Evolutionary conservation across 2,113 vertebrate species (phyloP).

Genomic region (Phainopepla nitens): DNA sequence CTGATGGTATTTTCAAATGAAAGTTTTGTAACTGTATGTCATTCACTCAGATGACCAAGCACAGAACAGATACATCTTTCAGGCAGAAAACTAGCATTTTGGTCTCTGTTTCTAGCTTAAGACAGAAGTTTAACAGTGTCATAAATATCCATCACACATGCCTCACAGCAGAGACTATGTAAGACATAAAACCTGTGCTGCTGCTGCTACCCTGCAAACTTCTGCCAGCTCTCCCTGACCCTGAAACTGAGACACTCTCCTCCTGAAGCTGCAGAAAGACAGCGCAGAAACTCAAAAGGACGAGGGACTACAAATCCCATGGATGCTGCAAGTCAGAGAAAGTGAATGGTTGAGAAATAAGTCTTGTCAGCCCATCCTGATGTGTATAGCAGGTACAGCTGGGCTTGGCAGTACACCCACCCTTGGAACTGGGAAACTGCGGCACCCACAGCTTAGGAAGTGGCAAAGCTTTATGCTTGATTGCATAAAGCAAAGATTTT

Average conservation of each 20-base stretch:
- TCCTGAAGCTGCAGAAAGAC: neutral
- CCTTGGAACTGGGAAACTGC: neutral
- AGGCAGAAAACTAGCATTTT: neutral
- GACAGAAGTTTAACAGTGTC: neutral
- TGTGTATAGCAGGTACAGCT: neutral
- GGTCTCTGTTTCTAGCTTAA: neutral
- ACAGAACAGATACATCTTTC: neutral
- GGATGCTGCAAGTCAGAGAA: neutral
- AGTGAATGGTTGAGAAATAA: neutral
- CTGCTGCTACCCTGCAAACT: neutral
- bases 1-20: neutral
- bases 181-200: neutral
- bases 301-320: accelerated
- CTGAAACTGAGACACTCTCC: neutral
- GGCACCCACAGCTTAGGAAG: neutral
- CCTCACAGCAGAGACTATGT: neutral
- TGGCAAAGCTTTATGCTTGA: neutral
- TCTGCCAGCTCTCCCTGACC: neutral
- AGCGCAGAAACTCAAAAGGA: neutral
- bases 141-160: neutral
- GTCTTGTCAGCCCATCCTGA: neutral
- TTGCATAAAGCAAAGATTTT: neutral
- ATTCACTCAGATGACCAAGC: neutral
- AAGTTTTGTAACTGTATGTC: neutral
- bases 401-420: neutral